Evolutionary conservation across 2,888 invertebrate genomes (phyloP), one percentile per base, ranked within the genome.

Genomic region (Chaetogeoica ovagalla): DNA sequence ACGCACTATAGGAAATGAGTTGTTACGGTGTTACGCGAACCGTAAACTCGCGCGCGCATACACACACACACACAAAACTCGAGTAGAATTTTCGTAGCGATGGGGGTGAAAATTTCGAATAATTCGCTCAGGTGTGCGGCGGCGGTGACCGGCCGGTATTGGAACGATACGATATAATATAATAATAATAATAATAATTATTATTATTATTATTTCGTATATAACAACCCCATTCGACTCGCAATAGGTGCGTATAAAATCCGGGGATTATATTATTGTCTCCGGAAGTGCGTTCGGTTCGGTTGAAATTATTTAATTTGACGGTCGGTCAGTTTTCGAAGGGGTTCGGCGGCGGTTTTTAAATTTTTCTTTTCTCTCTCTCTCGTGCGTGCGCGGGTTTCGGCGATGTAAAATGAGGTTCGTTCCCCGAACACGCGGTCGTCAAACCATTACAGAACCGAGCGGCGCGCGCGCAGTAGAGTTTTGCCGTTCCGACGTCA

Each of bases 1-100:
- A 79, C 71, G 57, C 63, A 43, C 79, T 55, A 23, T 79, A 71
- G 79, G 79, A 79, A 79, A 79, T 71, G 70, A 79, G 79, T 79
- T 57, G 63, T 79, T 79, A 79, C 71, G 21, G 30, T 43, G 70
- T n/a, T 63, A 19, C 55, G 23, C 55, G 71, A 6, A 79, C 79
- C 79, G 70, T 79, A 63, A 79, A 71, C 57, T 39, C 57, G 55
- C 68, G 48, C 21, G 23, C 59, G 60, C 60, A 63, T 37, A 57
- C 57, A 2, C 11, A 43, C 21, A 13, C 21, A 21, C 13, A n/a
- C 43, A 39, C 30, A 30, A 30, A 30, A 30, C 30, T 30, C 30
- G 30, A 4, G 43, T 30, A 60, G 66, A 23, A 48, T 62, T 7
- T 52, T 37, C 52, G 39, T 57, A 9, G 9, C 19, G 77, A 7